A percentile compares a stretch with the other conserved stretches of the same genome.
These are phyloP conservation scores for Polyommatus icarus DNA, from an alignment of 2,888 invertebrate genomes.

Conservation along the genomic window DNA sequence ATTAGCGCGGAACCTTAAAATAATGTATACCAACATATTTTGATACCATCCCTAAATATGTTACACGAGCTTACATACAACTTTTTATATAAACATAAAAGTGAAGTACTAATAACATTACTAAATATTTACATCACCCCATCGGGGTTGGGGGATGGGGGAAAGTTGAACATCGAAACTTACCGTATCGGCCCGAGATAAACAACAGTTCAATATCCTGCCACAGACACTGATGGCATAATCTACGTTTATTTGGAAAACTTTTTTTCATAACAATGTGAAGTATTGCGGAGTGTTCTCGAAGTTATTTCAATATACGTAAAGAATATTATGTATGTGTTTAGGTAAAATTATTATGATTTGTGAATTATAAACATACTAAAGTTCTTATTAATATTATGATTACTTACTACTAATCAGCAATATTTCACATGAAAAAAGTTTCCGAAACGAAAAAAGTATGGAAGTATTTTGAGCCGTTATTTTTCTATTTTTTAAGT, in stretches of 20 bases:
- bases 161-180: constrained; percentile 23
- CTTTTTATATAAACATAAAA: constrained; percentile 1
- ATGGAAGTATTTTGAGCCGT: too few species aligned
- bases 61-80: neutral
- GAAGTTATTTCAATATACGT: neutral
- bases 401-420: too few species aligned
- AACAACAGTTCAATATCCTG: constrained; percentile 29
- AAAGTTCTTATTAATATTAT: too few species aligned
- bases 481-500: too few species aligned
- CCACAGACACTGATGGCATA: constrained; percentile 13
- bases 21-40: neutral
- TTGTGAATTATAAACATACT: neutral
- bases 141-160: neutral
- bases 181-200: constrained; percentile 10
- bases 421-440: too few species aligned
- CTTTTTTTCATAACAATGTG: constrained; percentile 10
- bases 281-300: neutral
- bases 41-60: neutral
- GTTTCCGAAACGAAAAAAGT: too few species aligned
- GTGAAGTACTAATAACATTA: constrained; percentile 9
- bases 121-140: neutral
- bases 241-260: constrained; percentile 17
- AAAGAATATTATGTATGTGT: neutral
- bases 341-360: neutral
- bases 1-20: neutral